Evolutionary conservation across 2,113 vertebrate genomes (phyloP).

Genomic region (Antigone vipio): DNA sequence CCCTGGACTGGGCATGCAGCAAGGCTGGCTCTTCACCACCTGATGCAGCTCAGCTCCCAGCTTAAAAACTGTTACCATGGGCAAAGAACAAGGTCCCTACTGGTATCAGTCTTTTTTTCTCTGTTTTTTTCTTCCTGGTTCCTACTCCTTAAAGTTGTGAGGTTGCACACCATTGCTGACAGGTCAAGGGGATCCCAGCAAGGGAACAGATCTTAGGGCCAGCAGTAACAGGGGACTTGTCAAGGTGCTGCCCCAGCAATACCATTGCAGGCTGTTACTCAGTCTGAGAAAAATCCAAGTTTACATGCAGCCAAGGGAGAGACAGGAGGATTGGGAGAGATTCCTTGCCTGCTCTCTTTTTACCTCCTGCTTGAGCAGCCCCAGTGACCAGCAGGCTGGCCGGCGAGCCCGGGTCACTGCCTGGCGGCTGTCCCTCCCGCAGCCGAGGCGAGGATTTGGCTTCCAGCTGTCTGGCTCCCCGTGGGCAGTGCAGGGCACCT

Average conservation of each 20-base stretch:
- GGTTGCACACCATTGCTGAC: not conserved
- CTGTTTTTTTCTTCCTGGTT: not conserved
- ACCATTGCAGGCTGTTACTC: not conserved
- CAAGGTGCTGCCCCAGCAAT: not conserved
- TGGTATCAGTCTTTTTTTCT: rapidly evolving
- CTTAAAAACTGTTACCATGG: not conserved
- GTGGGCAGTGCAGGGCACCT: not conserved
- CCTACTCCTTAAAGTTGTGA: not conserved
- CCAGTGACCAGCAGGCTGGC: not conserved
- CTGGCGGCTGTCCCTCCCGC: not conserved
- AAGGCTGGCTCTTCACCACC: not conserved
- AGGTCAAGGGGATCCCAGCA: not conserved
- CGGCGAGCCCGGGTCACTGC: not conserved
- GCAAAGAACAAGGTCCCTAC: not conserved
- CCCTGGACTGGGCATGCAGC: not conserved
- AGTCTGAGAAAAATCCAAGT: not conserved
- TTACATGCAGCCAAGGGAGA: not conserved
- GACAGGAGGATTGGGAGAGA: rapidly evolving
- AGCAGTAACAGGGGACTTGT: not conserved
- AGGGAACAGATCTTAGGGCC: not conserved
- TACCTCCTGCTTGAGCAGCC: not conserved
- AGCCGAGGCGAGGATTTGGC: not conserved
- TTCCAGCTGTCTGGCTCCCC: not conserved
- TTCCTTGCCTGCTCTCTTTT: not conserved
- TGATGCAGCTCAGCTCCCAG: not conserved